A percentile compares a stretch with the other conserved stretches of the same genome.
These are phyloP conservation scores for Amniataba percoides DNA, from an alignment of 2,797 vertebrate genomes.

Conservation along the genomic window DNA sequence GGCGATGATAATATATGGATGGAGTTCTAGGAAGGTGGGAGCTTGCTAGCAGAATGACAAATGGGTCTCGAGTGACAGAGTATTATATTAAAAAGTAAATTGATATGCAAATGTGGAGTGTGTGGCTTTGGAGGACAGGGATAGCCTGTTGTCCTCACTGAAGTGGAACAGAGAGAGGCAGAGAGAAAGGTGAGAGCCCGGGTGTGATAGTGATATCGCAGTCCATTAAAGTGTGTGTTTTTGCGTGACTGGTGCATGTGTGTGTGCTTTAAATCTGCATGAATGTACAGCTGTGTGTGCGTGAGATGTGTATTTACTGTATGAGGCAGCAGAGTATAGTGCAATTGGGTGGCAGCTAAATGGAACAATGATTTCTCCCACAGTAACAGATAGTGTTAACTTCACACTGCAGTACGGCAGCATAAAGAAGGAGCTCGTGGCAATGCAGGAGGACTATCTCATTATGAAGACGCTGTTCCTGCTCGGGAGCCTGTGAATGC, in stretches of 20 bases:
- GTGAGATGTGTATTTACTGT: conserved; percentile 19
- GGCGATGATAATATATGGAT: conserved; percentile 73
- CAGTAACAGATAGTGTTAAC: conserved; percentile 39
- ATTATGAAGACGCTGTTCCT: conserved; percentile 25
- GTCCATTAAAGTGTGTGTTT: conserved; percentile 68
- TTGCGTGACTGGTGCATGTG: conserved; percentile 41
- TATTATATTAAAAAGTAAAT: conserved; percentile 87
- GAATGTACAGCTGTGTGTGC: conserved; percentile 20
- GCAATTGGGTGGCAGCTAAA: conserved; percentile 49
- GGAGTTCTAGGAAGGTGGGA: conserved; percentile 68
- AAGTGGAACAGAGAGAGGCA: conserved; percentile 78
- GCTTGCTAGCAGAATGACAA: conserved; percentile 80
- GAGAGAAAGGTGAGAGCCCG: conserved; percentile 68
- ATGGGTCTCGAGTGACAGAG: conserved; percentile 84
- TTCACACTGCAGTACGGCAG: conserved; percentile 37
- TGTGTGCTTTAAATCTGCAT: conserved; percentile 45
- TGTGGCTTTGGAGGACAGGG: conserved; percentile 80
- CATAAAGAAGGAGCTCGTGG: conserved; percentile 20
- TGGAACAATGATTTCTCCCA: conserved; percentile 52
- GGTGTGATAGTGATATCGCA: conserved; percentile 60
- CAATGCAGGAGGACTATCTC: conserved; percentile 18
- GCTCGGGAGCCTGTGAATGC: conserved; percentile 24
- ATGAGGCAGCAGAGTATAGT: conserved; percentile 31
- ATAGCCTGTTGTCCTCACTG: conserved; percentile 82
- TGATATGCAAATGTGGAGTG: conserved; percentile 87